phyloP scores from a whole-genome alignment of 2,797 vertebrate species.

The Siniperca scherzeri region DNA sequence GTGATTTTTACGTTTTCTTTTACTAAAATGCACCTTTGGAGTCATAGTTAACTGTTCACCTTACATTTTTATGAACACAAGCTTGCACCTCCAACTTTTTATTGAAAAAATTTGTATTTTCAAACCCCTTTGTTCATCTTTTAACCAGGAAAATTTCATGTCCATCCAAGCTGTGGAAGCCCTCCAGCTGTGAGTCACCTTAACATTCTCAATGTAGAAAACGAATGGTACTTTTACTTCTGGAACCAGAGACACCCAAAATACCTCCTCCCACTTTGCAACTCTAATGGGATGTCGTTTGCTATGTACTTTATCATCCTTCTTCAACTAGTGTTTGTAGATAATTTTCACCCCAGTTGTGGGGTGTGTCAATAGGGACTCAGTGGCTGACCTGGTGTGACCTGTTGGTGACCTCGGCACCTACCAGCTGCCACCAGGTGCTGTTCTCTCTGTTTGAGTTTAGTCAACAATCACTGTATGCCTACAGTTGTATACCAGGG shows the following conservation, averaged over 20 bases:
- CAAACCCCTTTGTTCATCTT: neutral
- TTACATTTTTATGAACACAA: too few species aligned
- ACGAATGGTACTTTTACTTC: neutral
- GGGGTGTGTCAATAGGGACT: neutral
- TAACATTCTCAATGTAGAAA: neutral
- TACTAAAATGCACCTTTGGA: too few species aligned
- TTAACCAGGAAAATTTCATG: neutral
- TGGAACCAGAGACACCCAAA: neutral
- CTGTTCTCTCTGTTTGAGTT: slow-evolving; percentile 58
- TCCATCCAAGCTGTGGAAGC: neutral
- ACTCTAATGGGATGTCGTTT: neutral
- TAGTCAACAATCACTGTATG: slow-evolving; percentile 39
- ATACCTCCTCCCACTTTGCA: neutral
- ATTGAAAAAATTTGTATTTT: neutral
- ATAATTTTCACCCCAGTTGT: neutral
- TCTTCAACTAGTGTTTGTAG: neutral
- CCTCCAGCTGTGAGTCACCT: neutral
- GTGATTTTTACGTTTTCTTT: too few species aligned
- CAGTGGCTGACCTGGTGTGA: slow-evolving; percentile 7
- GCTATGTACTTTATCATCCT: neutral
- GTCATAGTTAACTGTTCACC: too few species aligned
- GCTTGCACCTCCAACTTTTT: too few species aligned
- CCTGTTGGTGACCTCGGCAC: slow-evolving; percentile 45
- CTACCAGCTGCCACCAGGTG: slow-evolving; percentile 36
- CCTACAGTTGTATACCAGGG: neutral